Percentiles rank a stretch among this genome's conserved stretches.
phyloP scores from a whole-genome alignment of 2,797 vertebrate genomes.

The Pyrocephalus nanus region DNA sequence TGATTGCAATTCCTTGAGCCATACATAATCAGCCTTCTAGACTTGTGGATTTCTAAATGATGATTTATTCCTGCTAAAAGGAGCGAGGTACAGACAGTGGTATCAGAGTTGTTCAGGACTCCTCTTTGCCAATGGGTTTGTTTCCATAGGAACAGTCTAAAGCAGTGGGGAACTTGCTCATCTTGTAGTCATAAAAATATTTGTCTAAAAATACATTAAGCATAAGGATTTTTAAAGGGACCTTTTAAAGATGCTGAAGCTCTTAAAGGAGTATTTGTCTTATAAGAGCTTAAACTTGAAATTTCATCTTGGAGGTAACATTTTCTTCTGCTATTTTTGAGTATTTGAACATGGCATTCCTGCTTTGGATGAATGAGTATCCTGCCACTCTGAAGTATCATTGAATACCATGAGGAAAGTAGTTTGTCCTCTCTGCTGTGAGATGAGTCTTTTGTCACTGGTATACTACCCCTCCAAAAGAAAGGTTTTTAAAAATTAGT shows the following conservation, averaged over 20 bases:
- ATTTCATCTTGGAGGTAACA: not conserved
- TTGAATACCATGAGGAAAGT: not conserved
- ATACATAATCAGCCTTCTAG: not conserved
- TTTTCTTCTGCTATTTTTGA: not conserved
- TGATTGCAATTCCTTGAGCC: not conserved
- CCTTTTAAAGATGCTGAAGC: not conserved
- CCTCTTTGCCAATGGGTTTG: not conserved
- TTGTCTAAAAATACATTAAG: conserved; percentile 62
- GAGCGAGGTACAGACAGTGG: conserved; percentile 1
- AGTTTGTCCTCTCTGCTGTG: not conserved
- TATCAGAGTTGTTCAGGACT: conserved; percentile 30
- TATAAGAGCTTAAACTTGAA: not conserved
- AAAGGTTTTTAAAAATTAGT: not conserved
- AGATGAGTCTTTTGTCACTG: not conserved
- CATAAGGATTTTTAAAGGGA: conserved; percentile 38
- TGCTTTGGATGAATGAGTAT: not conserved
- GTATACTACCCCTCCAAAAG: not conserved
- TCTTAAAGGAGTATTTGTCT: not conserved
- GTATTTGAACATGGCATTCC: not conserved
- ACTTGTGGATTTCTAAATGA: not conserved
- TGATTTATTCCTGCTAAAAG: conserved; percentile 27
- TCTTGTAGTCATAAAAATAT: conserved; percentile 53
- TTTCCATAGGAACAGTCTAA: conserved; percentile 57
- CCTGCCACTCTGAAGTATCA: not conserved
- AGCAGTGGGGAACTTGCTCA: not conserved